phyloP scores from a whole-genome alignment of 2,113 vertebrate species.

The Chaenogobius annularis region DNA sequence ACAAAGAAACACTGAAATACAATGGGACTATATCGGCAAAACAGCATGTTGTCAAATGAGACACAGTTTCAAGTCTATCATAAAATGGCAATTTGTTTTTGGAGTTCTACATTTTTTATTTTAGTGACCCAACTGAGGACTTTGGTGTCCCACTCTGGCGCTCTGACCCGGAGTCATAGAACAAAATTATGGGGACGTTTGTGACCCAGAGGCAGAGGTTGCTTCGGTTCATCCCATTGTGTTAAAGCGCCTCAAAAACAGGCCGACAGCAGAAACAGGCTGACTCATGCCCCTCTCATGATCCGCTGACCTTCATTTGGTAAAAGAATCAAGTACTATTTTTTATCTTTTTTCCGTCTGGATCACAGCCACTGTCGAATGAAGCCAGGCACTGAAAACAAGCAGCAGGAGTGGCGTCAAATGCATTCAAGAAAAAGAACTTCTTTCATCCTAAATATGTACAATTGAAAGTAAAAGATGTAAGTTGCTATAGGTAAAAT shows the following conservation, averaged over 20 bases:
- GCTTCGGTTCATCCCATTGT: not conserved
- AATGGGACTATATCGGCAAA: not conserved
- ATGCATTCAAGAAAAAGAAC: too few relatives aligned
- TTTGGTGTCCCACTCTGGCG: too few relatives aligned
- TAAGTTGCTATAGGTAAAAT: too few relatives aligned
- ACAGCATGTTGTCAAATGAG: too few relatives aligned
- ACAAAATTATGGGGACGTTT: not conserved
- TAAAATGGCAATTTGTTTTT: too few relatives aligned
- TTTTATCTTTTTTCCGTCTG: not conserved
- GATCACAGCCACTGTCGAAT: not conserved
- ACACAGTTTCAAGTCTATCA: not conserved
- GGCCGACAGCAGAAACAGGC: not conserved
- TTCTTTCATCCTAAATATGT: too few relatives aligned
- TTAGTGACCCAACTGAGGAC: too few relatives aligned
- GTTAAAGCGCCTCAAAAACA: not conserved
- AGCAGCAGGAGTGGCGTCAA: not conserved
- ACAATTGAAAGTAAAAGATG: too few relatives aligned
- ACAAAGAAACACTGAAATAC: too few relatives aligned
- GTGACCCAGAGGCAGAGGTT: not conserved
- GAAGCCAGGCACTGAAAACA: not conserved
- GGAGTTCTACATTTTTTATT: too few relatives aligned
- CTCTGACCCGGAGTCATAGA: too few relatives aligned
- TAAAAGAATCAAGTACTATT: not conserved
- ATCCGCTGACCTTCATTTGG: constrained; percentile 9
- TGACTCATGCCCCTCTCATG: not conserved